phyloP scores from a whole-genome alignment of 2,888 invertebrate genomes.

The Caradrina kadenii region DNA sequence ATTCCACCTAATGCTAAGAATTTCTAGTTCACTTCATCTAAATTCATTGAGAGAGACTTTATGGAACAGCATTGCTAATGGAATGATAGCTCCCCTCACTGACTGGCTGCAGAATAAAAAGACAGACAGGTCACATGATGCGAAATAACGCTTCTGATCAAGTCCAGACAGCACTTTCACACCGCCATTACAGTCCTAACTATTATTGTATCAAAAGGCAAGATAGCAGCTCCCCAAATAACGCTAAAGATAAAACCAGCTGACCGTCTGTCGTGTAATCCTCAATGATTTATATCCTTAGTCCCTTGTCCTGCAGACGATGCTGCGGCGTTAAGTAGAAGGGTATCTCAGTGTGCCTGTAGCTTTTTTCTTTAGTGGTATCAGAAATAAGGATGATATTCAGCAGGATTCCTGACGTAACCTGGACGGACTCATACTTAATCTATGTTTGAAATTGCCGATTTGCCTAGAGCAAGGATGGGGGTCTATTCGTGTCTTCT shows the following conservation, averaged over 20 bases:
- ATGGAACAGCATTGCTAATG: no score
- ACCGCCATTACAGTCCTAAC: not conserved
- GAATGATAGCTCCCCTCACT: not conserved
- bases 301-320: conserved; percentile 29
- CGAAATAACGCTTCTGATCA: conserved; percentile 7
- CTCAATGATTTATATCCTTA: conserved; percentile 49
- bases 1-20: no score
- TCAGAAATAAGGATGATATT: not conserved
- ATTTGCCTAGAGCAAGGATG: no score
- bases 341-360: not conserved
- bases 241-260: conserved; percentile 29
- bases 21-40: no score
- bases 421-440: no score
- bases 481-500: no score
- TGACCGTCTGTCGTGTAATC: conserved; percentile 44
- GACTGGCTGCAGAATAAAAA: not conserved
- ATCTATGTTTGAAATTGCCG: no score
- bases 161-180: conserved; percentile 9
- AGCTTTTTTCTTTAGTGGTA: not conserved
- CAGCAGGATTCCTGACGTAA: no score
- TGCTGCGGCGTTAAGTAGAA: conserved; percentile 21
- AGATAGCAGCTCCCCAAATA: conserved; percentile 25
- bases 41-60: no score
- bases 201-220: conserved; percentile 12
- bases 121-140: not conserved